A percentile compares a stretch with the other conserved stretches of the same genome.
Evolutionary conservation across 2,888 invertebrate genomes (phyloP).

Genomic region (Theretra japonica): DNA sequence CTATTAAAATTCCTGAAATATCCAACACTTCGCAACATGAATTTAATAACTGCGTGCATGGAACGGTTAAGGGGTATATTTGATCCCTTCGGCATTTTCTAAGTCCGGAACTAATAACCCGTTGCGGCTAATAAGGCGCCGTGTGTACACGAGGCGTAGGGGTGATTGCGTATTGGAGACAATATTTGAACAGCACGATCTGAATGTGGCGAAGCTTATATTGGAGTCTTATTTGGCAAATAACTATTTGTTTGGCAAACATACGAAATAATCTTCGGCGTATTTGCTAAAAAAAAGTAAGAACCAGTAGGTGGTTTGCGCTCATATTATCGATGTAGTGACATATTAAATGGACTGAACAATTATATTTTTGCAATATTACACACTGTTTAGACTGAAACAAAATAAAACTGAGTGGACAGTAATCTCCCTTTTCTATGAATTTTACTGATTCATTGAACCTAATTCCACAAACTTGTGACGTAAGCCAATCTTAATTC

Average conservation of each 20-base stretch:
- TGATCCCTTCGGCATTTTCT: neutral
- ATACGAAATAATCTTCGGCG: neutral
- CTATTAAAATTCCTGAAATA: neutral
- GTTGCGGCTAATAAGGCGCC: neutral
- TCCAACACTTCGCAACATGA: neutral
- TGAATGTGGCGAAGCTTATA: neutral
- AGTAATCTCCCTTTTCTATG: too few relatives aligned
- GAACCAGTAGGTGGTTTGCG: too few relatives aligned
- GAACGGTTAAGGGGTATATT: neutral
- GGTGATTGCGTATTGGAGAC: neutral
- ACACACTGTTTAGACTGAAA: too few relatives aligned
- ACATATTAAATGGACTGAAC: too few relatives aligned
- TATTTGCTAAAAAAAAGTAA: too few relatives aligned
- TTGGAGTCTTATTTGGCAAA: neutral
- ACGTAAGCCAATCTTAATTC: too few relatives aligned
- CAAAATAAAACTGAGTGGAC: too few relatives aligned
- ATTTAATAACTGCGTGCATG: neutral
- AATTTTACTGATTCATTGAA: too few relatives aligned
- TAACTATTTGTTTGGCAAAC: neutral
- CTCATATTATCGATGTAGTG: too few relatives aligned
- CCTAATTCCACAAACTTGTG: too few relatives aligned
- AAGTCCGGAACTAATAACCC: neutral
- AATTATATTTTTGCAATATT: too few relatives aligned
- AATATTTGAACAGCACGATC: slow-evolving; percentile 4
- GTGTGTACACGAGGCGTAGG: neutral